A percentile compares a stretch with the other conserved stretches of the same genome.
Conservation (phyloP, 2,888 invertebrate genomes). For the Drosophila colorata region DNA sequence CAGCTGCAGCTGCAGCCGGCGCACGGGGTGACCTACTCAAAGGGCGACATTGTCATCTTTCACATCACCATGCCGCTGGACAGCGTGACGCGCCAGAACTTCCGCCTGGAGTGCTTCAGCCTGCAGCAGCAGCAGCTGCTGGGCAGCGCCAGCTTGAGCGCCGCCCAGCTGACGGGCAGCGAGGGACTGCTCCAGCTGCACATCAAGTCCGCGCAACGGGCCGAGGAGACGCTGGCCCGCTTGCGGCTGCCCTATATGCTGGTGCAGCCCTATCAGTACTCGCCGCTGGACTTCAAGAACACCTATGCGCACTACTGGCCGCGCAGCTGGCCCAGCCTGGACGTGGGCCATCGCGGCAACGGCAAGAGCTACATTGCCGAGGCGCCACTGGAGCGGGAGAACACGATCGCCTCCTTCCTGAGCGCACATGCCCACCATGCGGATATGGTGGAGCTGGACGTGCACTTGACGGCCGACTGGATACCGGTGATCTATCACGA, state of each 20-base stretch:
- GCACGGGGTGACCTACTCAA: conserved; percentile 74
- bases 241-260: conserved; percentile 88
- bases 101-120: conserved; percentile 74
- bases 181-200: conserved; percentile 90
- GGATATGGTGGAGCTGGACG: conserved; percentile 99
- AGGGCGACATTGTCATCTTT: conserved; percentile 80
- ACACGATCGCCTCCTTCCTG: conserved; percentile 97
- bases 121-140: conserved; percentile 86
- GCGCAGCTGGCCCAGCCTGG: conserved; percentile 92
- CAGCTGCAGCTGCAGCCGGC: conserved; percentile 71
- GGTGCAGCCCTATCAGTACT: conserved; percentile 83
- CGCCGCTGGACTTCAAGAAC: conserved; percentile 90
- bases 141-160: conserved; percentile 94
- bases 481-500: conserved; percentile 99
- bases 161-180: conserved; percentile 91
- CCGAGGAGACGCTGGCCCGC: conserved; percentile 92
- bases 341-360: conserved; percentile 97
- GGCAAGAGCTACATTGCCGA: conserved; percentile 92
- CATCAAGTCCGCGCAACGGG: conserved; percentile 88
- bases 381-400: conserved; percentile 92
- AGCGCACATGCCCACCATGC: conserved; percentile 96
- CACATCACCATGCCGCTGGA: conserved; percentile 78
- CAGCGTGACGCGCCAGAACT: conserved; percentile 54
- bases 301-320: conserved; percentile 95
- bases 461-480: conserved; percentile 97